Conservation (phyloP, 2,797 vertebrate genomes). For the Morelia viridis region DNA sequence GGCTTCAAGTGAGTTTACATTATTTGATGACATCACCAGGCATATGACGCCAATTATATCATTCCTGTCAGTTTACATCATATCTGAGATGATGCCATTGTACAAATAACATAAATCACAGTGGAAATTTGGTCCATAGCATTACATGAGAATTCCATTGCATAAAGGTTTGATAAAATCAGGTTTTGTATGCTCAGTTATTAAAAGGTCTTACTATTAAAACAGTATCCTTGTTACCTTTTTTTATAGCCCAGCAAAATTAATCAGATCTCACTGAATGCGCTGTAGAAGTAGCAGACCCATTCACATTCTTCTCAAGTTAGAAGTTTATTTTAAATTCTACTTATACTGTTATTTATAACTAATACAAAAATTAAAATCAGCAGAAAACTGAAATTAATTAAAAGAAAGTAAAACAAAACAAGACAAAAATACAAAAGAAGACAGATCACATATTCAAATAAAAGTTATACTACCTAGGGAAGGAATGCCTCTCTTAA, state of each 20-base stretch:
- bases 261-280: background rate
- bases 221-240: background rate
- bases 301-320: background rate
- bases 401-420: background rate
- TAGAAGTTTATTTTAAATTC: background rate
- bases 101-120: background rate
- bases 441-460: background rate
- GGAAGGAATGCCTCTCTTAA: background rate
- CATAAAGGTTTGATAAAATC: background rate
- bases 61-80: background rate
- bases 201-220: background rate
- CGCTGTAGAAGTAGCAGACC: background rate
- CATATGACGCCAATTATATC: background rate
- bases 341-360: background rate
- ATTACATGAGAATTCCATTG: background rate
- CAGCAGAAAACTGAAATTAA: background rate
- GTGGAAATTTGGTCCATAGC: too few species aligned
- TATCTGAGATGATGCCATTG: background rate
- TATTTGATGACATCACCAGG: background rate
- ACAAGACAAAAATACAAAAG: background rate
- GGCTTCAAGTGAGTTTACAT: background rate
- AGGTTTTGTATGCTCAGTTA: background rate
- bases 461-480: background rate
- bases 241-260: slow-evolving; percentile 3
- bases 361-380: background rate